Percentiles rank a stretch among this genome's conserved stretches.
Conservation (phyloP, 2,113 vertebrate genomes). For the Larimichthys crocea region DNA sequence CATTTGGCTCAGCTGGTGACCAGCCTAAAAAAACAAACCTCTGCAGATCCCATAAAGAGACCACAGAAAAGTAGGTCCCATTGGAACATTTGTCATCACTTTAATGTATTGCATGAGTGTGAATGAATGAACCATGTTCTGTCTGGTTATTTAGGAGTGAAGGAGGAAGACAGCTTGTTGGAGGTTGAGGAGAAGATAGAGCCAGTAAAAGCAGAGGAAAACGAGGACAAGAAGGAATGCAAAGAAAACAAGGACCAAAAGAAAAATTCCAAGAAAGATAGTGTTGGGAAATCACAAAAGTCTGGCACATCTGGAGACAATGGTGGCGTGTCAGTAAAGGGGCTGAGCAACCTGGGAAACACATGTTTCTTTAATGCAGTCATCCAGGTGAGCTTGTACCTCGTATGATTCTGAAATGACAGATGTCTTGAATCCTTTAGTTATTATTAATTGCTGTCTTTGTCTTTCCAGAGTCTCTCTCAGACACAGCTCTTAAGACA, state of each 20-base stretch:
- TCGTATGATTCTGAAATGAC: not conserved
- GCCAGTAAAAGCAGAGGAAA: conserved; percentile 60
- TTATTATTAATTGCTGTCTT: not conserved
- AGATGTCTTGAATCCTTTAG: not conserved
- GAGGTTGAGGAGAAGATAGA: conserved; percentile 54
- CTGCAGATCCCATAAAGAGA: conserved; percentile 55
- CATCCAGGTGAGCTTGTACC: conserved; percentile 89
- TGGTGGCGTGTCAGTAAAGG: conserved; percentile 86
- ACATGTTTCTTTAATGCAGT: conserved; percentile 99
- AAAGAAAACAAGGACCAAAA: conserved; percentile 83
- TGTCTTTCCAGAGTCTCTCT: conserved; percentile 89
- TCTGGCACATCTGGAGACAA: conserved; percentile 44
- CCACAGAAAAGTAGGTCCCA: conserved; percentile 83
- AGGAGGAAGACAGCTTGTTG: conserved; percentile 52
- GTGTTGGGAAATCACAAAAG: conserved; percentile 74
- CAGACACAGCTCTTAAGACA: conserved; percentile 92
- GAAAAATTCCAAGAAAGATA: conserved; percentile 80
- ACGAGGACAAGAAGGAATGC: conserved; percentile 75
- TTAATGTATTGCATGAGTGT: not conserved
- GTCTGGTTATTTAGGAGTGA: conserved; percentile 51
- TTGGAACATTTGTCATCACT: not conserved
- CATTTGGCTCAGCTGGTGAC: conserved; percentile 91
- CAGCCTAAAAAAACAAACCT: conserved; percentile 88
- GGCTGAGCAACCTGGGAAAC: conserved; percentile 97
- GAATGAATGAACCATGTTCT: not conserved